Base-by-base conservation (phyloP, 64 coral and sea anemone species). In the Montipora capricornis region DNA sequence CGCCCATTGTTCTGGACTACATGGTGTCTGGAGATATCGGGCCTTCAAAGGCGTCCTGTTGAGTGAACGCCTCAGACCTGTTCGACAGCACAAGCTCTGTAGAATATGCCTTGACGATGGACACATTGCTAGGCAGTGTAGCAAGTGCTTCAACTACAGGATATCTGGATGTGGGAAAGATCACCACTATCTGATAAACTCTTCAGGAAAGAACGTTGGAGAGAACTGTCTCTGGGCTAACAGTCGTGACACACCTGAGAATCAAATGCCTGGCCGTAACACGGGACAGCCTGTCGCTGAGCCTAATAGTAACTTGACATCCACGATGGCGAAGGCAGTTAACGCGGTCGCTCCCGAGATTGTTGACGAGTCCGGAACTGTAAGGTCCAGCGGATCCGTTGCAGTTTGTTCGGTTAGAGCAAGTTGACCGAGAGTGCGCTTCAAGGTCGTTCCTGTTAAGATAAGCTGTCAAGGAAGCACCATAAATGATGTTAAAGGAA, bases 361-460 rank as follows among this genome's bases (percentile, higher is more conserved):
- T 37, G 29, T 60, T 3, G 16, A 13, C 6, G 55, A 84, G 4
- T 20, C 49, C 49, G 47, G 78, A 3, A 58, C 74, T 7, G 16
- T 80, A 9, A 9, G 64, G 5, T 48, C 80, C 73, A 75, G 90
- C 5, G 50, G 68, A 81, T 52, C 86, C 4, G 68, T 94, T 61
- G 51, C 87, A 76, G 93, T 95, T 61, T 9, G 73, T 19, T 55
- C 68, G 0, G n/a, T 94, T 2, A 15, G 58, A 81, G 68, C 74
- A 12, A 80, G 82, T 16, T 80, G 67, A 44, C 80, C 87, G 4
- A 80, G 91, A 68, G 88, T 96, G 57, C 91, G 91, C 51, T 94
- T 94, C 44, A 96, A 96, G 68, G 90, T 89, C 55, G 77, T 96
- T 20, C 95, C 90, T 29, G 11, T 92, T 5, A 93, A 81, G 46